Percentiles rank a stretch among this genome's conserved stretches.
These are phyloP conservation scores for Molorchus minor DNA, from an alignment of 2,888 invertebrate genomes.

Conservation along the genomic window DNA sequence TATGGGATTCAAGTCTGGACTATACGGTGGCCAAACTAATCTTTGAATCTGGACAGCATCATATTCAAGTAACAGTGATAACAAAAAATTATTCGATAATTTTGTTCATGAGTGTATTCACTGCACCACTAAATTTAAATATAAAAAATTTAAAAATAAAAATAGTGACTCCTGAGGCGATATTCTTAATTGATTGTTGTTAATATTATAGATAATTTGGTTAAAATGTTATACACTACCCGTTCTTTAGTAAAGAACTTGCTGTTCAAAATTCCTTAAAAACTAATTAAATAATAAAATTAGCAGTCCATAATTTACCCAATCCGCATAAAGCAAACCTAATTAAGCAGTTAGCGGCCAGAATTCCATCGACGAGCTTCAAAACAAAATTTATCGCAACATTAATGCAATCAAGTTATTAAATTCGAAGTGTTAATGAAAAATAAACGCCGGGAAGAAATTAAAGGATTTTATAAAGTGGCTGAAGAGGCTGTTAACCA, in stretches of 20 bases:
- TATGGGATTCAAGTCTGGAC: too few species aligned
- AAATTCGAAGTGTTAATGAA: constrained; percentile 29
- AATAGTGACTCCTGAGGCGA: background rate
- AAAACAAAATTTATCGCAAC: constrained; percentile 14
- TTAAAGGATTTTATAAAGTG: constrained; percentile 23
- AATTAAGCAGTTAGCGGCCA: constrained; percentile 12
- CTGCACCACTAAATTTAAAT: too few species aligned
- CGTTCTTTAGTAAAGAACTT: too few species aligned
- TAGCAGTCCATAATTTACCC: background rate
- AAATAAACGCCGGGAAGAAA: constrained; percentile 26
- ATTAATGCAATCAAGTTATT: constrained; percentile 25
- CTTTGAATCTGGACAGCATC: too few species aligned
- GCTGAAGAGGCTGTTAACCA: constrained; percentile 34
- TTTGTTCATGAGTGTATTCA: too few species aligned
- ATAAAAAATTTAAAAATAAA: background rate
- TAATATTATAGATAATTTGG: background rate
- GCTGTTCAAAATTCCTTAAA: background rate
- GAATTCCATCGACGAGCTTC: constrained; percentile 11
- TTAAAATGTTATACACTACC: too few species aligned
- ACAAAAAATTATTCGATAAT: too few species aligned
- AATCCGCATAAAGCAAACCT: constrained; percentile 11
- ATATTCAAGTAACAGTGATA: too few species aligned
- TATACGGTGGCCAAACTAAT: too few species aligned
- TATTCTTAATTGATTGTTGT: background rate
- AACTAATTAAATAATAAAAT: background rate